These are phyloP conservation scores for Entomyzon cyanotis DNA, from an alignment of 2,113 vertebrate genomes.

Conservation along the genomic window DNA sequence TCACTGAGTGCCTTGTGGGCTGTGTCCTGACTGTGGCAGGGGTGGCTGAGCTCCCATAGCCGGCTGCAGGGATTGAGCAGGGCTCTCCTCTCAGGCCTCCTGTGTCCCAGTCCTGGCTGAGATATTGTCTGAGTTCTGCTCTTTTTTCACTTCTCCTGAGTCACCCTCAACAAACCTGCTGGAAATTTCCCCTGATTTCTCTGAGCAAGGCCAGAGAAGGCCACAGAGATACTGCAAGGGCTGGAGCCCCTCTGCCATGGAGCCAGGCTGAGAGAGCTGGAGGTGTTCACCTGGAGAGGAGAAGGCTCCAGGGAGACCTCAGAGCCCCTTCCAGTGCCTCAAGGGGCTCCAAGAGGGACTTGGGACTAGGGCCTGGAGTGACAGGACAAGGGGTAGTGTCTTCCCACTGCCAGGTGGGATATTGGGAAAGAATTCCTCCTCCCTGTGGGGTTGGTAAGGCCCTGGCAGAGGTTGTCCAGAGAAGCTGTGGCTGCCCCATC, in stretches of 20 bases:
- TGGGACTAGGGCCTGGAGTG: neutral
- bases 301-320: neutral
- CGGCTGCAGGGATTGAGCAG: neutral
- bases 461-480: neutral
- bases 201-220: neutral
- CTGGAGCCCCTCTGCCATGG: neutral
- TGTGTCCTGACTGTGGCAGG: accelerated
- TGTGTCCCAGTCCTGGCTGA: neutral
- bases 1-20: neutral
- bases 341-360: neutral
- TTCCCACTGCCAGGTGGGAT: neutral
- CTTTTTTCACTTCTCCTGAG: neutral
- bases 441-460: accelerated
- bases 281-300: neutral
- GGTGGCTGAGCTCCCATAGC: neutral
- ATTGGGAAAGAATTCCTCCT: neutral
- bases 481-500: neutral
- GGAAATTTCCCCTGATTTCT: neutral
- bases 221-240: accelerated
- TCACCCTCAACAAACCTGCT: neutral
- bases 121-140: neutral
- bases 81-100: accelerated
- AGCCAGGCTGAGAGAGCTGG: neutral
- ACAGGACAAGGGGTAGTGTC: neutral
- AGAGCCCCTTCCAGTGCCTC: neutral